These are phyloP conservation scores for Pemphredon lugubris DNA, from an alignment of 2,888 invertebrate species.

Conservation along the genomic window DNA sequence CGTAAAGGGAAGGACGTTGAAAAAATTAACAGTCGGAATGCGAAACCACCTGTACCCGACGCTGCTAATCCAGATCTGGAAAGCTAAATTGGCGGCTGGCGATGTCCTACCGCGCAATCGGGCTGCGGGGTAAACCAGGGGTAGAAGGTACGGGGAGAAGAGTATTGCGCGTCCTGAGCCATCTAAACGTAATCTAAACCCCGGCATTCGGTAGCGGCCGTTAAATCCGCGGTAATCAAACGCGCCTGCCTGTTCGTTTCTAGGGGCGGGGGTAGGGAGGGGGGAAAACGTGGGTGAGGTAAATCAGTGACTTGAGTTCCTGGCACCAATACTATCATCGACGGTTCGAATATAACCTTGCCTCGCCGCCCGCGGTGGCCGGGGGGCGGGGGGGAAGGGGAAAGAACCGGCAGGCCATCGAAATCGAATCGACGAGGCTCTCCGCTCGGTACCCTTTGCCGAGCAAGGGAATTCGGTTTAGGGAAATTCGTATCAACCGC, in stretches of 20 bases:
- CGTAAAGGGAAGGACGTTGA: constrained; percentile 15
- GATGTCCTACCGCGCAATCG: constrained; percentile 49
- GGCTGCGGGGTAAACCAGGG: constrained; percentile 1
- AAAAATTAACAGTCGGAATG: constrained; percentile 61
- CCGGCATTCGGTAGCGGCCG: constrained; percentile 64
- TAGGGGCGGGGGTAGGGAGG: too few species aligned
- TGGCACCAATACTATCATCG: constrained; percentile 51
- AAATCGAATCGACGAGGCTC: constrained; percentile 49
- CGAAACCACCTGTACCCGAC: constrained; percentile 49
- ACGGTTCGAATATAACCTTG: constrained; percentile 34
- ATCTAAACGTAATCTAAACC: constrained; percentile 70
- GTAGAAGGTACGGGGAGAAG: constrained; percentile 21
- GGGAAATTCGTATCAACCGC: constrained; percentile 26
- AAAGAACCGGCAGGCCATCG: constrained; percentile 24
- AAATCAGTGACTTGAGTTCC: constrained; percentile 56
- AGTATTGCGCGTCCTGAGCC: constrained; percentile 58
- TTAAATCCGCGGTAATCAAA: constrained; percentile 74
- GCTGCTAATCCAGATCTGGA: constrained; percentile 62
- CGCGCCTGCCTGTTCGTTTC: constrained; percentile 51
- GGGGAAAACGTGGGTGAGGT: constrained; percentile 34
- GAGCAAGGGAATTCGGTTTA: constrained; percentile 19
- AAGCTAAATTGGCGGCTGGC: constrained; percentile 56
- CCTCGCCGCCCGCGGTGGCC: constrained; percentile 30
- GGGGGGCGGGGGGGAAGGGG: constrained; percentile 18
- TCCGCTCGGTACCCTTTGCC: constrained; percentile 22